Percentiles rank a stretch among this genome's conserved stretches.
Evolutionary conservation across 2,888 invertebrate species (phyloP).

Genomic region (Acanthosepion lycidas): DNA sequence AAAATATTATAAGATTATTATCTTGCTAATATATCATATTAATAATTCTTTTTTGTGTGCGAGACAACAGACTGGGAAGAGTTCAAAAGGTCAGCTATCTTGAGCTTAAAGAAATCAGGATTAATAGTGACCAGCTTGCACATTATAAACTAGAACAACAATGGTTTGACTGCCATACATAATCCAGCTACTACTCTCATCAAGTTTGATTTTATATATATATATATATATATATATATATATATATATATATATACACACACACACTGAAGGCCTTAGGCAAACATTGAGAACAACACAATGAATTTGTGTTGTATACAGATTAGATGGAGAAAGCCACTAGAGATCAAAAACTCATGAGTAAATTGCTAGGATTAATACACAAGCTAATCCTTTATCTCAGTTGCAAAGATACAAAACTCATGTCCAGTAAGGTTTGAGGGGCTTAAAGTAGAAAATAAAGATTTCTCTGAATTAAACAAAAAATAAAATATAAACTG

Average conservation of each 20-base stretch:
- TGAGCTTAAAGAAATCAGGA: background rate
- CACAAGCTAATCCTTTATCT: background rate
- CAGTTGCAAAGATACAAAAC: background rate
- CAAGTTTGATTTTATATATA: background rate
- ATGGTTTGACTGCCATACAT: background rate
- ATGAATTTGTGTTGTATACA: background rate
- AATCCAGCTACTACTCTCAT: background rate
- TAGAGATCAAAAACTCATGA: background rate
- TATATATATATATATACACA: no score
- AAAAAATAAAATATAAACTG: background rate
- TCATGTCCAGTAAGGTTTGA: background rate
- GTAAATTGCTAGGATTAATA: background rate
- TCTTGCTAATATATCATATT: no score
- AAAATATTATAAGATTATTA: no score
- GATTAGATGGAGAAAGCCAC: background rate
- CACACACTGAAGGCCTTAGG: background rate
- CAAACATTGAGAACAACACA: background rate
- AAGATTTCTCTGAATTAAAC: background rate
- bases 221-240: no score
- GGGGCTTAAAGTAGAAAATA: background rate
- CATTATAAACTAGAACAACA: background rate
- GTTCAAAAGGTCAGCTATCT: slow-evolving; percentile 5
- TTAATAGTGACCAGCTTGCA: slow-evolving; percentile 8
- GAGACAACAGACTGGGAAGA: background rate
- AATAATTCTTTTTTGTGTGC: background rate